Evolutionary conservation across 2,888 invertebrate genomes (phyloP), one percentile per base, ranked within the genome.

Genomic region (Dicyrtomina minuta): DNA sequence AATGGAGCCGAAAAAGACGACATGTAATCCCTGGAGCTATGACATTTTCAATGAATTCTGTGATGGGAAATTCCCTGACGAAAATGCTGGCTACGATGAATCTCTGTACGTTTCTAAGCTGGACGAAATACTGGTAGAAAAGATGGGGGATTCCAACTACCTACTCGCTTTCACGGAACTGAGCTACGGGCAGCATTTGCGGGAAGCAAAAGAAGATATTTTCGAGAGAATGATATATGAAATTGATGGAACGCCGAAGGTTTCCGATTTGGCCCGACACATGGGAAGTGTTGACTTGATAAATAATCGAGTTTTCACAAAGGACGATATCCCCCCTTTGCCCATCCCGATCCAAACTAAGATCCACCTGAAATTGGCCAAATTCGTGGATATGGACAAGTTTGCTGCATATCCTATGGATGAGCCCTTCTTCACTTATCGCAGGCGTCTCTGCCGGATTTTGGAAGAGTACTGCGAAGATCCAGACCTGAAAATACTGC

Each of bases 391-490:
- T 15, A 13, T 26, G 12, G 20, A 56, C n/a, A 8, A 17, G 15
- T 8, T 17, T n/a, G 1, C 2, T 8, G 26, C 8, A 1, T n/a
- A 26, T 27, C 56, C 56, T 1, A 8, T 56, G 26, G 27, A 56
- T 27, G 27, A 56, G 15, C 56, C 56, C 4, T 56, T 13, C 5
- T 56, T 56, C 4, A 56, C 56, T 24, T 56, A 56, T 27, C 27
- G 17, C 3, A n/a, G 24, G 20, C 15, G 39, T 27, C 51, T 68
- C 15, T 27, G 68, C n/a, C 12, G 20, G 1, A 33, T 53, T 15
- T n/a, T 68, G 1, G n/a, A 53, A 13, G 61, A 61, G 12, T 61
- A 49, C 24, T 68, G 68, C 27, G 41, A 51, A 13, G 58, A 66
- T 33, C 24, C 33, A n/a, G 33, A 59, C 12, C 1, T 44, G n/a